Percentiles rank a stretch among this genome's conserved stretches.
phyloP scores from a whole-genome alignment of 1,140 invertebrate species.

The Chlorops oryzae region DNA sequence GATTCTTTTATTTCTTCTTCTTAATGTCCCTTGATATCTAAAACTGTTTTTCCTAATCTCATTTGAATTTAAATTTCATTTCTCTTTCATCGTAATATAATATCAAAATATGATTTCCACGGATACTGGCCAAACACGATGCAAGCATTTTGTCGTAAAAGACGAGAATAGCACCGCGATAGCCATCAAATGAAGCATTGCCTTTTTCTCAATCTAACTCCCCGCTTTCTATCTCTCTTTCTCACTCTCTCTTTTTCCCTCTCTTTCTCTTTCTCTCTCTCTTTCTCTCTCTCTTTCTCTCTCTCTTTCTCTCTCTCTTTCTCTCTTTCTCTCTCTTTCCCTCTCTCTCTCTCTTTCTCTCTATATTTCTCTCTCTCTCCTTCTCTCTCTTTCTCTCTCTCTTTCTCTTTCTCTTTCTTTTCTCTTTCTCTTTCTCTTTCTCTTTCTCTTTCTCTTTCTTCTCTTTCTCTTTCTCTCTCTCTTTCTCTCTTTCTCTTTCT shows the following conservation, averaged over 20 bases:
- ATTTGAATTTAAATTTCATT: no score
- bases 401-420: background rate
- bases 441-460: background rate
- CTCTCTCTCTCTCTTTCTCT: background rate
- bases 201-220: background rate
- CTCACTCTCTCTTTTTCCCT: background rate
- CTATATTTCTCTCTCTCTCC: background rate
- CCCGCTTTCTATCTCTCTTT: background rate
- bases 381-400: background rate
- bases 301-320: background rate
- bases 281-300: background rate
- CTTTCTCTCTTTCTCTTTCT: background rate
- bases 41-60: no score
- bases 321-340: background rate
- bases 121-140: no score
- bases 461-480: background rate
- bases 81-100: no score
- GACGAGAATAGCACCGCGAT: no score
- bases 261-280: background rate
- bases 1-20: no score
- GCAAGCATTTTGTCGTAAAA: no score
- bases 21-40: no score
- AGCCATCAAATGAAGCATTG: background rate
- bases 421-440: background rate
- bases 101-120: no score